Base-by-base conservation (phyloP, 2,888 invertebrate genomes). In the Patella depressa region DNA sequence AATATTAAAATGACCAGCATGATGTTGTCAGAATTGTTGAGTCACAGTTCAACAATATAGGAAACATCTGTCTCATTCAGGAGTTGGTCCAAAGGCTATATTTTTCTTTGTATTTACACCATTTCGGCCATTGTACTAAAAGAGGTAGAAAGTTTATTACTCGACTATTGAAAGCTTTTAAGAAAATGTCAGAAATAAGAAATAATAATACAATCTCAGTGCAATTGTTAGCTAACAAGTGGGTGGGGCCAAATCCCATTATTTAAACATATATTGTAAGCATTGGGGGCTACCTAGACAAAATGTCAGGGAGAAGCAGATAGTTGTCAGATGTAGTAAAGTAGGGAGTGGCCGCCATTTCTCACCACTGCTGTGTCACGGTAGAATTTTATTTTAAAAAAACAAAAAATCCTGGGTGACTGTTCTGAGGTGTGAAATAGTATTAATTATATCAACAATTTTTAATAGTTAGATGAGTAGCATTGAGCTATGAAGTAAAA, bases 241-340 rank as follows among this genome's bases (percentile, higher is more conserved):
- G 24, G 65, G 65, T 65, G 65, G 65, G 65, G 24, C 65, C 65
- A 65, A 65, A 24, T 24, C 19, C 24, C 24, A 65, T 65, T 65
- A 65, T 65, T 65, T 65, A 65, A 45, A 65, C 24, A 65, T 65
- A 65, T 65, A 65, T 65, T 65, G 65, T 65, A 19, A 65, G 65
- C 19, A 24, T 65, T 24, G 45, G 24, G 65, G 65, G 65, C 65
- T 65, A 65, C 65, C 19, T 24, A 65, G 24, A 65, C 19, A 24
- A 65, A 65, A 65, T 65, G 65, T 65, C 65, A 65, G 24, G 24
- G 19, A 65, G 24, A 65, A 19, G 24, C 65, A 19, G 24, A 65
- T 65, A 24, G 65, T 65, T 65, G 65, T 65, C 65, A 65, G 65
- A 65, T 65, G 65, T 65, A 65, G 65, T 11, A 24, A 65, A 65